A percentile compares a stretch with the other conserved stretches of the same genome.
Conservation (phyloP, 2,113 vertebrate genomes). For the Micromys minutus region DNA sequence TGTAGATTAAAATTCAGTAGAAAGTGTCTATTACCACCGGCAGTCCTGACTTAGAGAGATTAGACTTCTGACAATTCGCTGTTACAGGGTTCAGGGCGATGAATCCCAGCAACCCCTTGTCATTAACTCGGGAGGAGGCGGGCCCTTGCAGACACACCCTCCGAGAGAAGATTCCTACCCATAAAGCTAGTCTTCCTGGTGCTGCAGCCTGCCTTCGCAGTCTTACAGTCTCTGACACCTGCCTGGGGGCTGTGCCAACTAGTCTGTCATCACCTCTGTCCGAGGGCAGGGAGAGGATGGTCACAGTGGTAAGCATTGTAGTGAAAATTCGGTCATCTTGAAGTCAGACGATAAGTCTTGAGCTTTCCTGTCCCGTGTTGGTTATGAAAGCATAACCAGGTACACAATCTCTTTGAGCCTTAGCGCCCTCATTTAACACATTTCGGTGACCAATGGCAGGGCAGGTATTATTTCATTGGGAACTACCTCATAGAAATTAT, state of each 20-base stretch:
- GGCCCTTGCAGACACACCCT: background rate
- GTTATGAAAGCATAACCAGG: background rate
- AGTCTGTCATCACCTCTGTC: background rate
- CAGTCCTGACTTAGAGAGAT: slow-evolving; percentile 65
- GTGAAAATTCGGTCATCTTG: background rate
- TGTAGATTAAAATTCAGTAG: slow-evolving; percentile 67
- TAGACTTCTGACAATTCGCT: slow-evolving; percentile 51
- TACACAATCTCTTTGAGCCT: background rate
- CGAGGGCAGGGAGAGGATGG: background rate
- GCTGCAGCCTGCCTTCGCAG: background rate
- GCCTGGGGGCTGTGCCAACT: background rate
- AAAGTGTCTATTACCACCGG: slow-evolving; percentile 23
- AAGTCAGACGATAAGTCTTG: background rate
- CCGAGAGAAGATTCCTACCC: background rate
- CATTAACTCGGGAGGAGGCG: background rate
- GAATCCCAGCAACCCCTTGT: background rate
- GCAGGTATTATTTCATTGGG: background rate
- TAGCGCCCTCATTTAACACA: background rate
- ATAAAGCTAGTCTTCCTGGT: background rate
- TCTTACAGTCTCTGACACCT: background rate
- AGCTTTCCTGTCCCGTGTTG: background rate
- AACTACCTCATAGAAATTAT: background rate
- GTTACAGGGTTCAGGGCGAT: background rate
- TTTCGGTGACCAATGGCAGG: background rate
- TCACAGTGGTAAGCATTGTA: background rate